Evolutionary conservation across 2,888 invertebrate species (phyloP).

Genomic region (Gasteruption jaculator): DNA sequence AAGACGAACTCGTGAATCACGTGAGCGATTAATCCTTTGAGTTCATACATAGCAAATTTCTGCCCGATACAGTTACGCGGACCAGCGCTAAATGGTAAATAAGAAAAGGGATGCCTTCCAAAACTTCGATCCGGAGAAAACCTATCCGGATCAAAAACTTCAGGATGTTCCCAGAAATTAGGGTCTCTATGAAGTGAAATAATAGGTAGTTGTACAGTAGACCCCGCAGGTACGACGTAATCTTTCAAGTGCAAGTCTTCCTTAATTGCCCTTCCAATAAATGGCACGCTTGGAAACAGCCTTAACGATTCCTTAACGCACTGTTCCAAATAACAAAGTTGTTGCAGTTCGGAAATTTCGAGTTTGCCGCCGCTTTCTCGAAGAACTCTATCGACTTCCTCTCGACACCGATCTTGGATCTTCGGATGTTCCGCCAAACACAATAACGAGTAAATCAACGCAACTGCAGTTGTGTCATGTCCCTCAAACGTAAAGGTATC

Average conservation of each 20-base stretch:
- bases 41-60: too few species aligned
- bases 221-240: conserved; percentile 54
- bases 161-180: too few species aligned
- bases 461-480: conserved; percentile 61
- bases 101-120: too few species aligned
- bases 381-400: conserved; percentile 46
- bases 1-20: too few species aligned
- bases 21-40: too few species aligned
- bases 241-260: conserved; percentile 54
- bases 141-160: too few species aligned
- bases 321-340: conserved; percentile 65
- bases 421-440: conserved; percentile 53
- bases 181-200: too few species aligned
- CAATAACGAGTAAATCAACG: conserved; percentile 54
- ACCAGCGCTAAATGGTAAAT: too few species aligned
- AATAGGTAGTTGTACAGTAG: conserved; percentile 42
- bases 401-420: conserved; percentile 28
- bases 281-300: conserved; percentile 65
- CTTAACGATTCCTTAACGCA: conserved; percentile 68
- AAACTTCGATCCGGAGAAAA: too few species aligned
- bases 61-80: too few species aligned
- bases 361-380: conserved; percentile 54
- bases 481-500: conserved; percentile 51
- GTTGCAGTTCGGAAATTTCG: conserved; percentile 57
- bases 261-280: conserved; percentile 58